Conservation (phyloP, 2,888 invertebrate species). For the Ceratothoa steindachneri region DNA sequence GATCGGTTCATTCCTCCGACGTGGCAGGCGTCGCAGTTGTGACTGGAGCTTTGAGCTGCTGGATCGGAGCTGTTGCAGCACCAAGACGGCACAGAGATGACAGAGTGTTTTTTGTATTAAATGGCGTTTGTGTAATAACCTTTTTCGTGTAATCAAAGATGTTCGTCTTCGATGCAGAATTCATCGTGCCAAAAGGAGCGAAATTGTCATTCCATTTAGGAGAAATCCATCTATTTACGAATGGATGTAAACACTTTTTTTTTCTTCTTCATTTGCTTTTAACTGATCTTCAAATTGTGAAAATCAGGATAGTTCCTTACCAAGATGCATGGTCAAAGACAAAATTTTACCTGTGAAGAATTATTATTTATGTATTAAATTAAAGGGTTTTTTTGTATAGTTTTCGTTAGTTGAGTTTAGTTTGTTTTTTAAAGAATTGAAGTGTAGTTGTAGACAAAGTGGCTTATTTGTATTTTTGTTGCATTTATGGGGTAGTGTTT, state of each 20-base stretch:
- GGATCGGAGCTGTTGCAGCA: background rate
- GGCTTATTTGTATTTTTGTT: background rate
- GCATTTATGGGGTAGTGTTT: background rate
- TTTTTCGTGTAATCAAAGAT: background rate
- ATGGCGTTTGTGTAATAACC: background rate
- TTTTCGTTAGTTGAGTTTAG: background rate
- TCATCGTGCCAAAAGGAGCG: slow-evolving; percentile 32
- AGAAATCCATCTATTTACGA: too few species aligned
- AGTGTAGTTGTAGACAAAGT: background rate
- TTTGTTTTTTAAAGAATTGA: background rate
- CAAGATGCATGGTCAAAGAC: background rate
- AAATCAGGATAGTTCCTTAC: background rate
- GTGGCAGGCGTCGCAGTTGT: slow-evolving; percentile 47
- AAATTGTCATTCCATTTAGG: background rate
- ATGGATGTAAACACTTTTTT: background rate
- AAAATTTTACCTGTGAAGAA: background rate
- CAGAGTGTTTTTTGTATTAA: background rate
- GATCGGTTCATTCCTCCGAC: slow-evolving; percentile 43
- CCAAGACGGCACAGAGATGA: background rate
- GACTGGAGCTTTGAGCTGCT: slow-evolving; percentile 18
- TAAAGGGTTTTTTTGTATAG: background rate
- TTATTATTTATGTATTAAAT: background rate
- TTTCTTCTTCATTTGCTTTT: background rate
- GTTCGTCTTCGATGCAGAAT: slow-evolving; percentile 31
- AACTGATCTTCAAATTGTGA: background rate